phyloP scores from a whole-genome alignment of 1,140 invertebrate species.

The Zaprionus lachaisei region DNA sequence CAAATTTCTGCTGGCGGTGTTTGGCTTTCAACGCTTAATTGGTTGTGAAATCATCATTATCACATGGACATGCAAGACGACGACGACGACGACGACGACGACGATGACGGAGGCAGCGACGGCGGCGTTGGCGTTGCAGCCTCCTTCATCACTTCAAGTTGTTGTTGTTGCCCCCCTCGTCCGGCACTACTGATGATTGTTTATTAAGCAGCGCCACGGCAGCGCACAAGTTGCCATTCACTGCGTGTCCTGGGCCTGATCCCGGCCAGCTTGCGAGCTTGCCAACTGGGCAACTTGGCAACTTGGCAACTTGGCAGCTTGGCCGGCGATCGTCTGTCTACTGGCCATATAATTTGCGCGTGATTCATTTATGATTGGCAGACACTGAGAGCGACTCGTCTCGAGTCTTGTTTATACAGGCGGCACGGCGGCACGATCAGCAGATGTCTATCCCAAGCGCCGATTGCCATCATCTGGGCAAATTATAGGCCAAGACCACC shows the following conservation, averaged over 20 bases:
- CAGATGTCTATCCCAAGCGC: conserved; percentile 47
- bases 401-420: conserved; percentile 73
- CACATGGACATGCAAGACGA: conserved; percentile 69
- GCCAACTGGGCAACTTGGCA: no score
- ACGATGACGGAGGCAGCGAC: conserved; percentile 20
- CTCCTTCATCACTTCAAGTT: conserved; percentile 53
- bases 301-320: conserved; percentile 7
- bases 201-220: conserved; percentile 78
- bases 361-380: conserved; percentile 82
- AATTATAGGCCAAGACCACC: conserved; percentile 82
- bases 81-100: conserved; percentile 4
- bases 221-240: conserved; percentile 23
- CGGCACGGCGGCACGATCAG: conserved; percentile 45
- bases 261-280: conserved; percentile 12
- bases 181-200: conserved; percentile 74
- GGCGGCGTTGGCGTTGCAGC: conserved; percentile 62
- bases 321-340: conserved; percentile 17
- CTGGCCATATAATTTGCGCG: conserved; percentile 79
- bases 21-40: conserved; percentile 83
- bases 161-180: conserved; percentile 29
- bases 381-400: conserved; percentile 33
- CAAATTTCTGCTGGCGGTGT: conserved; percentile 81
- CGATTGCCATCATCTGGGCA: conserved; percentile 54
- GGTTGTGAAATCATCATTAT: conserved; percentile 83
- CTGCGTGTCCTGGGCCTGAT: conserved; percentile 72